A percentile compares a stretch with the other conserved stretches of the same genome.
phyloP scores from a whole-genome alignment of 2,797 vertebrate species.

The Triplophysa bombifrons region DNA sequence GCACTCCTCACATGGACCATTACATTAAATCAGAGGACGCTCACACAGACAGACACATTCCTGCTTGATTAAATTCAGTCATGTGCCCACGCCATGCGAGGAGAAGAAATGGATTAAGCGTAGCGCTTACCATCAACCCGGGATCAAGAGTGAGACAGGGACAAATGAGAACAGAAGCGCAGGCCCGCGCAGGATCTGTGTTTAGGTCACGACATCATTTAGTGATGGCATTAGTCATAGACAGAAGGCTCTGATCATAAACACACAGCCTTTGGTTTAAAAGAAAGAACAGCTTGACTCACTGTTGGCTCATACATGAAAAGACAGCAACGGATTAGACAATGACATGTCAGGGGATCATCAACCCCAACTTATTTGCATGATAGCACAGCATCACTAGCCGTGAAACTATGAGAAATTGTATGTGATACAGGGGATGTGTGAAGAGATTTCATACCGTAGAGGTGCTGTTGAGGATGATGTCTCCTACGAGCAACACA shows the following conservation, averaged over 20 bases:
- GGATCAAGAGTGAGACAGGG: slow-evolving; percentile 18
- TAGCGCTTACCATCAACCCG: background rate
- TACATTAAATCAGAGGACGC: background rate
- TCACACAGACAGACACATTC: background rate
- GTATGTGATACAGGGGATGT: background rate
- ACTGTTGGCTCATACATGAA: background rate
- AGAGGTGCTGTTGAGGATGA: slow-evolving; percentile 19
- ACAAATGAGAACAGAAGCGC: background rate
- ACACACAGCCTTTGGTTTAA: slow-evolving; percentile 17
- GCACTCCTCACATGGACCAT: background rate
- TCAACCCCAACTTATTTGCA: background rate
- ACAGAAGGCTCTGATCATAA: slow-evolving; percentile 25
- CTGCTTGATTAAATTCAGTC: slow-evolving; percentile 23
- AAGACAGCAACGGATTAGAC: background rate
- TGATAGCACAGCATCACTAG: background rate
- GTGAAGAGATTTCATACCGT: slow-evolving; percentile 66
- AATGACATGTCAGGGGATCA: background rate
- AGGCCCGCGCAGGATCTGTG: slow-evolving; percentile 10
- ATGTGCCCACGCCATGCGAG: background rate
- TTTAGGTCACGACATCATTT: slow-evolving; percentile 20
- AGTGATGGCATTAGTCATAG: slow-evolving; percentile 22
- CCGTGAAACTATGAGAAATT: background rate
- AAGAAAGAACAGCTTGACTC: background rate
- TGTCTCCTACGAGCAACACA: slow-evolving; percentile 64
- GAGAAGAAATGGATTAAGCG: slow-evolving; percentile 9